These are phyloP conservation scores for Melipona bicolor DNA, from an alignment of 2,888 invertebrate genomes.

Conservation along the genomic window DNA sequence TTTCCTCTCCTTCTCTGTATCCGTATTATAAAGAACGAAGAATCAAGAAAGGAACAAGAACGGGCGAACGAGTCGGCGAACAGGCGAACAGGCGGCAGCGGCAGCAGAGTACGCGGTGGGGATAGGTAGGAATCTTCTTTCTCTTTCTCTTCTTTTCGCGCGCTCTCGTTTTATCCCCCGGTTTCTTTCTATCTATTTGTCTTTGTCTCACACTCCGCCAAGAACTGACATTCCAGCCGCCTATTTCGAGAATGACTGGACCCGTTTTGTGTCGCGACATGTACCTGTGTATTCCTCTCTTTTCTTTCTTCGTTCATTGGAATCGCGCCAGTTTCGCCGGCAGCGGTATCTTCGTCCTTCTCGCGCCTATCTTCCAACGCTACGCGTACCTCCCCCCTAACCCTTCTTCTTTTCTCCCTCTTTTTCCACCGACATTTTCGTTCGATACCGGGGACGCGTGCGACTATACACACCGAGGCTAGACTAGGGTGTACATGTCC, in stretches of 20 bases:
- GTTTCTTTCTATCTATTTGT: slow-evolving; percentile 7
- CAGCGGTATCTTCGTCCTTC: slow-evolving; percentile 36
- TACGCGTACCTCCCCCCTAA: background rate
- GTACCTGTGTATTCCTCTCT: slow-evolving; percentile 35
- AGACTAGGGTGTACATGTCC: slow-evolving; percentile 16
- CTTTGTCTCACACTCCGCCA: slow-evolving; percentile 30
- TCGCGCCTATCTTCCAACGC: background rate
- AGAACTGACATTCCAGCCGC: slow-evolving; percentile 67
- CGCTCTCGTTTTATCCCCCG: background rate
- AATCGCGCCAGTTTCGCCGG: slow-evolving; percentile 67
- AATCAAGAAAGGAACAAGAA: slow-evolving; percentile 24
- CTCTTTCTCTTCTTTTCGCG: background rate
- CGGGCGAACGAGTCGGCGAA: background rate
- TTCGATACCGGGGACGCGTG: slow-evolving; percentile 57
- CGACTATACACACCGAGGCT: slow-evolving; percentile 30
- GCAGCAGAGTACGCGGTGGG: slow-evolving; percentile 6
- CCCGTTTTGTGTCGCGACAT: slow-evolving; percentile 68
- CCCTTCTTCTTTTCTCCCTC: slow-evolving; percentile 31
- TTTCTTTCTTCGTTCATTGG: slow-evolving; percentile 55
- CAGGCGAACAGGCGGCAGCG: background rate
- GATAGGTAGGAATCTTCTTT: background rate
- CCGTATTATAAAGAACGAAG: slow-evolving; percentile 48
- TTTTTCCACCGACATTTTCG: slow-evolving; percentile 55
- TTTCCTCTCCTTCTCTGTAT: slow-evolving; percentile 43
- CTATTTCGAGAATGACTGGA: slow-evolving; percentile 72